A percentile compares a stretch with the other conserved stretches of the same genome.
Evolutionary conservation across 2,113 vertebrate genomes (phyloP).

Genomic region (Asarcornis scutulata): DNA sequence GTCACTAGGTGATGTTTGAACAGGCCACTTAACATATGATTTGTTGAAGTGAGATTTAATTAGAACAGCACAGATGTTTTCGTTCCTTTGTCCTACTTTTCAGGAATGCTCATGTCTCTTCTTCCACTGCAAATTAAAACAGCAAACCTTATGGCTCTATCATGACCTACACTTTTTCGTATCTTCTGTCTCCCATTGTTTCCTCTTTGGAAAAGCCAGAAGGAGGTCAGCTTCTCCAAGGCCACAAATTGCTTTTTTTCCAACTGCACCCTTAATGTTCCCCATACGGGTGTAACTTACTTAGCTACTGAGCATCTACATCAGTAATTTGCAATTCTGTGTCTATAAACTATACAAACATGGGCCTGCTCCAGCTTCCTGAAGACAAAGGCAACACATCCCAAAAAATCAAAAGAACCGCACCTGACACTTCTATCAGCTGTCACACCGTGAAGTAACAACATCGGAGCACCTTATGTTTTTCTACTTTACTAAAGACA

Average conservation of each 20-base stretch:
- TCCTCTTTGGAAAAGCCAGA: not conserved
- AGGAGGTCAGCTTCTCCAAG: not conserved
- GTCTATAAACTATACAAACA: not conserved
- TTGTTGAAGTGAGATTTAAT: not conserved
- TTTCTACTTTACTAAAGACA: not conserved
- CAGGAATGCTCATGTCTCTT: not conserved
- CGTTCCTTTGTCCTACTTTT: conserved; percentile 25
- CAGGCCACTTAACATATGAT: not conserved
- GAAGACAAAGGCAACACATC: not conserved
- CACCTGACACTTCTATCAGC: not conserved
- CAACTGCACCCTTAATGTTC: not conserved
- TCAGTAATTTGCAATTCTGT: not conserved
- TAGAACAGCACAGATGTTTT: conserved; percentile 41
- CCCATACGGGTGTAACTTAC: not conserved
- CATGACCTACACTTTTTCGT: not conserved
- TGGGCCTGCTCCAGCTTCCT: not conserved
- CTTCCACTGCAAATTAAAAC: not conserved
- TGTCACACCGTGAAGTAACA: not conserved
- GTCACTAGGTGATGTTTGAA: not conserved
- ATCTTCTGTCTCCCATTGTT: not conserved
- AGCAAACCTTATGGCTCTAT: not conserved
- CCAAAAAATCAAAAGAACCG: not conserved
- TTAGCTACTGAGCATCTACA: not conserved
- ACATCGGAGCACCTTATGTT: not conserved
- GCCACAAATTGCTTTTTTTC: not conserved